These are phyloP conservation scores for Tenualosa thibaudeaui DNA, from an alignment of 2,797 vertebrate genomes.

Conservation along the genomic window DNA sequence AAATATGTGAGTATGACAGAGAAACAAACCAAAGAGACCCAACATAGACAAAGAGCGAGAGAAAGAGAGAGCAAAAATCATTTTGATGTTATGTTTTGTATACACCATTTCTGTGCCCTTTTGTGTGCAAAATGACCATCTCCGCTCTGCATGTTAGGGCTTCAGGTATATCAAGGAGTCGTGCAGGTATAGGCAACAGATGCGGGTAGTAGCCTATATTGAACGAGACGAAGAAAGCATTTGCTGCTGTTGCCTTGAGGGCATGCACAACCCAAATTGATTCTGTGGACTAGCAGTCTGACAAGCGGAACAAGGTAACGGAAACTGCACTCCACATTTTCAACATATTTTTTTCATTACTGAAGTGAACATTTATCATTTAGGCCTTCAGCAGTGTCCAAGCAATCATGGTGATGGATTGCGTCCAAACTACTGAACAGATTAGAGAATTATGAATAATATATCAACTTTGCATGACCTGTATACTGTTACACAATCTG, in stretches of 20 bases:
- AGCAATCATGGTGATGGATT: constrained; percentile 6
- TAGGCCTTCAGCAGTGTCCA: neutral
- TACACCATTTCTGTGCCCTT: neutral
- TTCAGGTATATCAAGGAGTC: neutral
- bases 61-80: neutral
- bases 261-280: neutral
- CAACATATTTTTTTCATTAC: constrained; percentile 2
- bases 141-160: neutral
- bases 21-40: neutral
- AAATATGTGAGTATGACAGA: neutral
- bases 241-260: neutral
- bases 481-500: constrained; percentile 1
- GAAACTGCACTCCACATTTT: neutral
- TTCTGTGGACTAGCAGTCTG: neutral
- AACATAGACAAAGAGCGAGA: neutral
- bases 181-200: neutral
- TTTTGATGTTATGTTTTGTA: neutral
- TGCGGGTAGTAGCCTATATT: neutral
- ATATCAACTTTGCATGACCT: neutral
- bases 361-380: neutral
- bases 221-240: neutral
- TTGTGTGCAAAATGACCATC: neutral
- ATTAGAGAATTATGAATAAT: constrained; percentile 8
- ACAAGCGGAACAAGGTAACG: neutral
- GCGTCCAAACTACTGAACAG: neutral